Evolutionary conservation across 2,113 vertebrate species (phyloP), one percentile per base, ranked within the genome.

Genomic region (Euleptes europaea): DNA sequence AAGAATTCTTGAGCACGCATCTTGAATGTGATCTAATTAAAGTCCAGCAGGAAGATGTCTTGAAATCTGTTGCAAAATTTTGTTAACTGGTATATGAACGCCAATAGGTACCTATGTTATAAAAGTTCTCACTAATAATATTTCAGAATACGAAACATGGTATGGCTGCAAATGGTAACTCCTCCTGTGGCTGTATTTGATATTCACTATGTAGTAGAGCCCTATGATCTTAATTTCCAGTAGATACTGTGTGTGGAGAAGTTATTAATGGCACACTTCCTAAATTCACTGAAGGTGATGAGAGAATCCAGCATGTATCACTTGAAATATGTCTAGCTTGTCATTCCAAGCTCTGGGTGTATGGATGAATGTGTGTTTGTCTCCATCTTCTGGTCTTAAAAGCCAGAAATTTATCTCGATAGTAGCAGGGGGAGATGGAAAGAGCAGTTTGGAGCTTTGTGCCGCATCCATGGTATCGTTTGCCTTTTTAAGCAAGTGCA

Each of bases 1-100:
- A 79, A 51, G 42, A 74, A 8, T 88, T 89, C 35, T 23, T 90
- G 1, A 35, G 76, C 85, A 54, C 66, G 70, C n/a, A 42, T 51
- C 2, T 3, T 72, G 1, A 74, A 6, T 40, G 3, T 69, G 63
- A 86, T 3, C 60, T 5, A 66, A 83, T 86, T 81, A 65, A 88
- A 90, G 66, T 69, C 23, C 28, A 63, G 42, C 11, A 49, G 31
- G n/a, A 82, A 0, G 0, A 21, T 73, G 26, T 4, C 71, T 86
- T 77, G 65, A 76, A 70, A 28, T 85, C 42, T 63, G 35, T 63
- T 77, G 14, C 13, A 78, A 63, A 23, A 26, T 51, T 49, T n/a
- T 74, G 28, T 31, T 74, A 74, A 47, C 31, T 44, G 42, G 44
- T 21, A 60, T 19, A 12, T 5, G 26, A 35, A 80, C n/a, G 35